phyloP scores from a whole-genome alignment of 1,140 invertebrate genomes.

The Apis dorsata region DNA sequence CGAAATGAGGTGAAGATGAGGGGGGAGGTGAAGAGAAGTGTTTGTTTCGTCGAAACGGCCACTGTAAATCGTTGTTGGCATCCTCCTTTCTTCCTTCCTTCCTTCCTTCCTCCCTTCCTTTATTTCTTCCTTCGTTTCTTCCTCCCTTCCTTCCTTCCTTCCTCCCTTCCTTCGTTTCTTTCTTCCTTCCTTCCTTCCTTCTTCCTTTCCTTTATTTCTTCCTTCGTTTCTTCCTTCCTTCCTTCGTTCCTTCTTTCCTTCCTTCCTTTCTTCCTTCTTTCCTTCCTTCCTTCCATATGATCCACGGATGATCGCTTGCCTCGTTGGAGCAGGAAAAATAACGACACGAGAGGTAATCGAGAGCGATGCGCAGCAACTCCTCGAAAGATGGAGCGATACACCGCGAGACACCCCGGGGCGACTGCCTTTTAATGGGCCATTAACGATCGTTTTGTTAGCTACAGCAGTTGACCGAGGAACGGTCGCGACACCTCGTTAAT shows the following conservation, averaged over 20 bases:
- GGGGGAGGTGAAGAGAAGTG: background rate
- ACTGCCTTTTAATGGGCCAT: background rate
- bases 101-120: too few species aligned
- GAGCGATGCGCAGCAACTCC: background rate
- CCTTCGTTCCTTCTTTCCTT: background rate
- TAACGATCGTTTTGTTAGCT: slow-evolving; percentile 19
- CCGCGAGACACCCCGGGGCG: slow-evolving; percentile 2
- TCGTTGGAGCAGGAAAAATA: slow-evolving; percentile 7
- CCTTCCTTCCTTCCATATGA: background rate
- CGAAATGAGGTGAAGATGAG: slow-evolving; percentile 14
- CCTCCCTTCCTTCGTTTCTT: background rate
- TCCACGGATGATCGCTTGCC: background rate
- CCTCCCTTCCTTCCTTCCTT: background rate
- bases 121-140: too few species aligned
- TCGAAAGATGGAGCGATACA: background rate
- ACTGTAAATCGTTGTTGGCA: slow-evolving; percentile 9
- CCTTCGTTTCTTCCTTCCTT: background rate
- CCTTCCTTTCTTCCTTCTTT: background rate
- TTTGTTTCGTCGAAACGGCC: slow-evolving; percentile 31
- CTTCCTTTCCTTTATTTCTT: too few species aligned
- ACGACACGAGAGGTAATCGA: slow-evolving; percentile 17
- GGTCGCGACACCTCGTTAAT: slow-evolving; percentile 15
- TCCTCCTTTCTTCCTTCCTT: background rate
- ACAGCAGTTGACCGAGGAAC: background rate
- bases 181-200: too few species aligned